Percentiles rank a stretch among this genome's conserved stretches.
Evolutionary conservation across 2,888 invertebrate species (phyloP).

Genomic region (Apantesis nais): DNA sequence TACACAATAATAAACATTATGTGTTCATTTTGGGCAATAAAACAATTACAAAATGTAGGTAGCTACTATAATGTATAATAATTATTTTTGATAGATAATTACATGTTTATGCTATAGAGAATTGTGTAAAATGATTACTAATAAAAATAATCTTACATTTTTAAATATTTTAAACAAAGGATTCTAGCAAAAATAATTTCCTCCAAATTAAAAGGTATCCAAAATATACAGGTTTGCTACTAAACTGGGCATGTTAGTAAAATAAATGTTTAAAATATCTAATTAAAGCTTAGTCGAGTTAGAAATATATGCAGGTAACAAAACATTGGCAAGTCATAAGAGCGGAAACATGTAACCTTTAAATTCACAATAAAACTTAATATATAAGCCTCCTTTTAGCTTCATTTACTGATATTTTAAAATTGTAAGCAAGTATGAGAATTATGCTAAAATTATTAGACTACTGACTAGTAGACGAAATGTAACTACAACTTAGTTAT

Average conservation of each 20-base stretch:
- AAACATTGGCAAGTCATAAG: conserved; percentile 21
- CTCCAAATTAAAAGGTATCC: conserved; percentile 23
- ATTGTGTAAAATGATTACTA: conserved; percentile 11
- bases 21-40: conserved; percentile 34
- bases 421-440: conserved; percentile 24
- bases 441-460: conserved; percentile 59
- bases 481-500: conserved; percentile 62
- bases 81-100: conserved; percentile 6
- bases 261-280: conserved; percentile 39
- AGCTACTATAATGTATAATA: conserved; percentile 9
- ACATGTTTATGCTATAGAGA: conserved; percentile 2
- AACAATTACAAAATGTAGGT: conserved; percentile 15
- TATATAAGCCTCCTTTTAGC: conserved; percentile 28
- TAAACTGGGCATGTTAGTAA: conserved; percentile 26
- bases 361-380: conserved; percentile 34
- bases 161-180: conserved; percentile 18
- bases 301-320: conserved; percentile 36
- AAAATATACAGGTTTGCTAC: conserved; percentile 29
- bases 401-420: conserved; percentile 30
- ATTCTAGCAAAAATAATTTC: conserved; percentile 32
- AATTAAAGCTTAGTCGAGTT: conserved; percentile 58
- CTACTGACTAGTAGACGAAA: conserved; percentile 77
- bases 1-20: conserved; percentile 37
- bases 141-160: conserved; percentile 12
- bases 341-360: conserved; percentile 19